These are phyloP conservation scores for Shinisaurus crocodilurus DNA, from an alignment of 2,113 vertebrate genomes.

Conservation along the genomic window DNA sequence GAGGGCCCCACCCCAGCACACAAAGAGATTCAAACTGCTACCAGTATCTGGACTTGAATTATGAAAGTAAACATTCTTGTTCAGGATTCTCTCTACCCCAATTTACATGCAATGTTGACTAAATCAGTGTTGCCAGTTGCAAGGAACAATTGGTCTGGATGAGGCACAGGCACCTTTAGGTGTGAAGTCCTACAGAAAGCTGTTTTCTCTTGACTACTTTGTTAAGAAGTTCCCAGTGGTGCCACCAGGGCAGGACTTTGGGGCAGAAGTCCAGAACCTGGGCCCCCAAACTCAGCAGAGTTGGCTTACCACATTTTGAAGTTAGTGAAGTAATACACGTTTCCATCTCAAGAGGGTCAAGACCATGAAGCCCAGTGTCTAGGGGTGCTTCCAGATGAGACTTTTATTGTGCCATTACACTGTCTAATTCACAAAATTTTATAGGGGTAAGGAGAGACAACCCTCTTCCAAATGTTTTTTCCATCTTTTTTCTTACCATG, in stretches of 20 bases:
- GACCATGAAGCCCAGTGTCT: too few species aligned
- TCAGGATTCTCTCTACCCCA: not conserved
- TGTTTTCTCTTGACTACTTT: not conserved
- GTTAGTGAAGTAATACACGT: not conserved
- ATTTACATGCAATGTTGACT: not conserved
- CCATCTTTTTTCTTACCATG: too few species aligned
- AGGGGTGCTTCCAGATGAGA: too few species aligned
- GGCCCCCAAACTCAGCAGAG: not conserved
- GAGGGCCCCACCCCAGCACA: not conserved
- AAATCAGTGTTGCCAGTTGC: not conserved
- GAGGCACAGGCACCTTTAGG: not conserved
- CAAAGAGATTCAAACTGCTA: not conserved
- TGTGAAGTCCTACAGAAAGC: not conserved
- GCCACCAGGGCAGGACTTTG: not conserved
- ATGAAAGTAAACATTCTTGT: too few species aligned
- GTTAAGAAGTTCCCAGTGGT: not conserved
- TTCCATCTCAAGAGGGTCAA: too few species aligned
- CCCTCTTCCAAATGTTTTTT: too few species aligned
- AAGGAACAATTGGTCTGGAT: not conserved
- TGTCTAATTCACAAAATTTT: too few species aligned
- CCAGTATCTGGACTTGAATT: not conserved
- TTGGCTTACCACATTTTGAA: not conserved
- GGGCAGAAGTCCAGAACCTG: not conserved
- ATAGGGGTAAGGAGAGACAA: too few species aligned
- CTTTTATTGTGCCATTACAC: too few species aligned